These are phyloP conservation scores for Drosophila novamexicana DNA, from an alignment of 1,140 invertebrate genomes.

Conservation along the genomic window DNA sequence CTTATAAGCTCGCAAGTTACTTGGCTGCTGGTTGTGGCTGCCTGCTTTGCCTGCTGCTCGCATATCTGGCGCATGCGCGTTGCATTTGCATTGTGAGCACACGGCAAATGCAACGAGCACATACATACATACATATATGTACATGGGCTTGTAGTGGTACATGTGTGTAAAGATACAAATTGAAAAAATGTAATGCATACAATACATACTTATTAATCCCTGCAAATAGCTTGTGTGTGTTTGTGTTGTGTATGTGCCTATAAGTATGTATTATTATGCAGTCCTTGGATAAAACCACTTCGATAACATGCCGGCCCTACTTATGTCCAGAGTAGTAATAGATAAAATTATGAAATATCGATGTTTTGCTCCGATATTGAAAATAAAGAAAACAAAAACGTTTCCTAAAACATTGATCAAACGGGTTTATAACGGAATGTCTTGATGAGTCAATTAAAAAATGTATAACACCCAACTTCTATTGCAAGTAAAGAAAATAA, in stretches of 20 bases:
- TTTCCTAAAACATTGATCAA: no score
- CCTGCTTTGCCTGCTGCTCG: conserved; percentile 17
- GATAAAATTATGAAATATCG: background rate
- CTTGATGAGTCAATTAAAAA: no score
- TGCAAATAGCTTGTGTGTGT: no score
- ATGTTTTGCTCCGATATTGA: background rate
- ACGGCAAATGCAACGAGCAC: conserved; percentile 22
- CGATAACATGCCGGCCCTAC: conserved; percentile 12
- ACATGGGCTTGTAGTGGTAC: background rate
- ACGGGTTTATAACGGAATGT: no score
- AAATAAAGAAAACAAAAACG: no score
- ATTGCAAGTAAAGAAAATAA: no score
- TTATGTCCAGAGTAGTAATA: background rate
- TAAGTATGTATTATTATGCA: conserved; percentile 13
- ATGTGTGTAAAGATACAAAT: conserved; percentile 1
- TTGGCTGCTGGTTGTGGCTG: conserved; percentile 45
- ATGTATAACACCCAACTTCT: no score
- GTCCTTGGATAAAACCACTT: conserved; percentile 7
- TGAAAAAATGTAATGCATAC: conserved; percentile 5
- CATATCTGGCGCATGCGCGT: conserved; percentile 32
- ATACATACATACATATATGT: background rate
- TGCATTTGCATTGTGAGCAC: conserved; percentile 10
- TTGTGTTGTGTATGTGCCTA: background rate
- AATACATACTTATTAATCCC: background rate
- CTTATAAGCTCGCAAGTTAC: conserved; percentile 50